Evolutionary conservation across 2,888 invertebrate genomes (phyloP), one percentile per base, ranked within the genome.

Genomic region (Sialis fuliginosa): DNA sequence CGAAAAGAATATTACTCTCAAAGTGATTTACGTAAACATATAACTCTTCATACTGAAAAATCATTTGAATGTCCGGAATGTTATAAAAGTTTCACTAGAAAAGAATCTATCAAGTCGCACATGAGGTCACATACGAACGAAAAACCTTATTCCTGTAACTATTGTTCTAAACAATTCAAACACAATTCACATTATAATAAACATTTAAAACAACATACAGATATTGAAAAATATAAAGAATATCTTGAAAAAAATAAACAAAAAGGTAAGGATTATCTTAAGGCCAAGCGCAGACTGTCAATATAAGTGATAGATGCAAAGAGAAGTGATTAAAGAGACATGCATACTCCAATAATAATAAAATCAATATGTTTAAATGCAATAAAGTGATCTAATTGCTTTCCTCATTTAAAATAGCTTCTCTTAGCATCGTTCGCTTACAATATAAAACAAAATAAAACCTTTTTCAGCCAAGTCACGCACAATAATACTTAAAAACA

Each of bases 401-500:
- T 35, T 35, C n/a, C 35, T 7, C 34, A 34, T 34, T 34, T 34
- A 9, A 34, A 34, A 35, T 5, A 37, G 12, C 12, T 6, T 7
- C n/a, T 37, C 8, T 37, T 6, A 22, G 22, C 4, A 22, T 22
- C 22, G 22, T 4, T 22, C 22, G 22, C 22, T 22, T 22, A 22
- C 22, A 22, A 22, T 4, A 22, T 22, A 22, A 22, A 22, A 22
- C 4, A 22, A 22, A 22, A 22, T 22, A 22, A 6, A 5, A 7
- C 7, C 6, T 37, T 37, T 37, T 8, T 10, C 12, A 37, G 42
- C 10, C 4, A 42, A 42, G n/a, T 8, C 42, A 7, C n/a, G 30
- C 22, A 22, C 22, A 22, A 4, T 22, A 22, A 44, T 51, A 32
- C 49, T 55, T 33, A 52, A 56, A 31, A 55, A 54, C 42, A 55